Evolutionary conservation across 2,888 invertebrate genomes (phyloP), one percentile per base, ranked within the genome.

Genomic region (Macrosoma leucophasiata): DNA sequence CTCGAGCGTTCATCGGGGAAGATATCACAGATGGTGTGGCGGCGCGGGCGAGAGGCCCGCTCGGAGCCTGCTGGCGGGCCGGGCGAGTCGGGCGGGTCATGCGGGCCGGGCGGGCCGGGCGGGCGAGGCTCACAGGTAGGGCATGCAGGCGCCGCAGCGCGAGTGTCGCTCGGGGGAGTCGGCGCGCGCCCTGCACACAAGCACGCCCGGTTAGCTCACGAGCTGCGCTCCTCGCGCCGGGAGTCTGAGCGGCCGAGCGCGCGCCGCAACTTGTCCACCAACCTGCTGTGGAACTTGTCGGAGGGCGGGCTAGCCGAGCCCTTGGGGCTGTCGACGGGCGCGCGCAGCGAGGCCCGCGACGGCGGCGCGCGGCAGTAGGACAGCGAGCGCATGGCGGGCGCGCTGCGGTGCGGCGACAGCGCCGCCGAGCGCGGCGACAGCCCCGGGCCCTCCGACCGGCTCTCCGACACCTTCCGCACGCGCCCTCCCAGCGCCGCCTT

Each of bases 211-310:
- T 72, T 74, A 69, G 54, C 85, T 88, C 88, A 89, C 68, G 85
- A 87, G 60, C 84, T 73, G 41, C 84, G 62, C 70, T 84, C 72
- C 62, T 76, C 78, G 36, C 65, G 60, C 14, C 73, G 84, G 36
- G 84, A 75, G 29, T 86, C 86, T 49, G 82, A 74, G 51, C 88
- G 87, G 50, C 88, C 87, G 58, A 93, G 78, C 48, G 91, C 90
- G 43, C 89, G 85, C 81, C 90, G 90, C 71, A 93, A 72, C 75
- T 92, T 92, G 77, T 93, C 92, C 70, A 93, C 89, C 67, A 93
- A 86, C 62, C 91, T 87, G 75, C 87, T 90, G 86, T 93, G 92
- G 72, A 93, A 93, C 81, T 92, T 92, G 71, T 92, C 91, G 52
- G 89, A 88, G 49, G 89, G 86, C 29, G 90, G 89, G 48, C 91